Percentiles rank a stretch among this genome's conserved stretches.
phyloP scores from a whole-genome alignment of 2,888 invertebrate genomes.

The Clostera curtula region DNA sequence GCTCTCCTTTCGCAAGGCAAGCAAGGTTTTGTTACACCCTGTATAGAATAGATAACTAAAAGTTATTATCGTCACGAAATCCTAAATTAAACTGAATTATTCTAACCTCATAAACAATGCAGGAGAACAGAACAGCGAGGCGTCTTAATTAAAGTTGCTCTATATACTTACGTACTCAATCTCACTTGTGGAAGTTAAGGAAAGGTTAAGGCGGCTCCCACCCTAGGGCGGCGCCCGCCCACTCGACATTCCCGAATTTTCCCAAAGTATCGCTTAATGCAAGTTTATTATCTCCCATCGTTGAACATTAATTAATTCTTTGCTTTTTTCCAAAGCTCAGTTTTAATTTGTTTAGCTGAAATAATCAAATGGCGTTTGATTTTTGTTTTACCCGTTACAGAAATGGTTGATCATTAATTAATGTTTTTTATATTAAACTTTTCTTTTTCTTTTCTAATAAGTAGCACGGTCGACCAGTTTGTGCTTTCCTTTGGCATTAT shows the following conservation, averaged over 20 bases:
- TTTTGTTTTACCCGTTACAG: no score
- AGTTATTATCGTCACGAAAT: slow-evolving; percentile 26
- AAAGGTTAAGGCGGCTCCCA: slow-evolving; percentile 56
- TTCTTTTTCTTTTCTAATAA: no score
- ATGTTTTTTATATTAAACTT: no score
- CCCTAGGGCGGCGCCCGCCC: slow-evolving; percentile 19
- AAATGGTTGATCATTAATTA: no score
- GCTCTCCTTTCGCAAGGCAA: no score
- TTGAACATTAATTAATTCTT: slow-evolving; percentile 61
- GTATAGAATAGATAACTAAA: no score
- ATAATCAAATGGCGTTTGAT: slow-evolving; percentile 5
- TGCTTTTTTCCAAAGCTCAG: slow-evolving; percentile 22
- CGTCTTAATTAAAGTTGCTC: slow-evolving; percentile 68
- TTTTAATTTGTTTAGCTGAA: slow-evolving; percentile 11
- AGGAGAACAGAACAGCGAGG: slow-evolving; percentile 51
- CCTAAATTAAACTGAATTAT: slow-evolving; percentile 47
- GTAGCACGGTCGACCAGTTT: no score
- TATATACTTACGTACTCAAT: slow-evolving; percentile 68
- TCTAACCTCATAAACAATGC: slow-evolving; percentile 62
- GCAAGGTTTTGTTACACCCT: no score
- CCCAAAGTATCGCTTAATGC: slow-evolving; percentile 69
- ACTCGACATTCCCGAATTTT: slow-evolving; percentile 56
- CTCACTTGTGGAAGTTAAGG: slow-evolving; percentile 67
- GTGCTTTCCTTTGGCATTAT: no score
- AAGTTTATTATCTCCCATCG: slow-evolving; percentile 66